Base-by-base conservation (phyloP, 2,797 vertebrate species). In the Anguilla obscura region DNA sequence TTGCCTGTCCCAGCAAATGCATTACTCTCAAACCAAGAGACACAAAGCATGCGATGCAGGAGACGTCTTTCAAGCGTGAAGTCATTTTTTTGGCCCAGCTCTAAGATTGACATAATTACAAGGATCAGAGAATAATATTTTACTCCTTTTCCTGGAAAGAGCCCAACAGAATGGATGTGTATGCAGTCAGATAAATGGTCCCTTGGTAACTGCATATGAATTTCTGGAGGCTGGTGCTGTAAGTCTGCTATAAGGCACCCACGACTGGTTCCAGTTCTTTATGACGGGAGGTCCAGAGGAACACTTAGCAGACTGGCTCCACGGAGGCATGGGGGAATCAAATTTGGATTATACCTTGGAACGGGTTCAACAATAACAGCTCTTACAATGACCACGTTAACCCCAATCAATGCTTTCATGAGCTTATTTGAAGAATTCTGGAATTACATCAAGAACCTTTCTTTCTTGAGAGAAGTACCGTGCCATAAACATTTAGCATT, bases 91-190 rank as follows among this genome's bases (percentile, higher is more conserved):
- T 91, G 90, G 87, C 86, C 85, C 84, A 71, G 45, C 87, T 88
- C 87, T 87, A 71, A 83, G 63, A 85, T 87, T 69, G 89, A 86
- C 88, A 88, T 50, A 89, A 90, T 88, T 89, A 88, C 87, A 86
- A 24, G 50, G 85, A 89, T 79, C 87, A 79, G 74, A 87, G 45
- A 33, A 24, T 7, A 82, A 33, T 88, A 82, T 89, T 92, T 91
- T 86, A 88, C 86, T 87, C 90, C 63, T 18, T 87, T 69, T 74
- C 74, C 56, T 87, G 16, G 56, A 69, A 45, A n/a, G 88, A 80
- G 60, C n/a, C 58, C 79, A 80, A 45, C 63, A 27, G 45, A 30
- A 82, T 48, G 50, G 45, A 79, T 69, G 86, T 74, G 45, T 45
- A 14, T 36, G 58, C 84, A 58, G 58, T 66, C 83, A 58, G 52